phyloP scores from a whole-genome alignment of 2,113 vertebrate genomes.

The Cichladusa arquata region DNA sequence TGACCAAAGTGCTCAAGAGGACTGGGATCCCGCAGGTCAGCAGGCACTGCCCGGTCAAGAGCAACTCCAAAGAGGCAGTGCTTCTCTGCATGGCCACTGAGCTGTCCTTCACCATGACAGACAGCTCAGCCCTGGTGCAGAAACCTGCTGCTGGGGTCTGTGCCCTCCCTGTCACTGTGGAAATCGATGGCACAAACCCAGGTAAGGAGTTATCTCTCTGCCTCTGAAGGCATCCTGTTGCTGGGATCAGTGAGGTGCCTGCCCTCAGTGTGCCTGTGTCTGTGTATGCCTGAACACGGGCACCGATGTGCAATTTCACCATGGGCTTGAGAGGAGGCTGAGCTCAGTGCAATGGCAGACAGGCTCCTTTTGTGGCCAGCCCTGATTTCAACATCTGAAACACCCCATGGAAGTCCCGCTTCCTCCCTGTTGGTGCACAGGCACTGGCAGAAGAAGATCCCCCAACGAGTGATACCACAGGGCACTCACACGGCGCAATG shows the following conservation, averaged over 20 bases:
- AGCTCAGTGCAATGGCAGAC: background rate
- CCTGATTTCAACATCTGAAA: background rate
- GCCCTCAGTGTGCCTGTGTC: background rate
- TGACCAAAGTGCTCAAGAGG: constrained; percentile 75
- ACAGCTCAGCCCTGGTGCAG: constrained; percentile 46
- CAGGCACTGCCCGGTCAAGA: constrained; percentile 68
- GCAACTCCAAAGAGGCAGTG: constrained; percentile 74
- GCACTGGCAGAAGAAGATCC: background rate
- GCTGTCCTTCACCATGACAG: constrained; percentile 67
- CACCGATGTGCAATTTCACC: background rate
- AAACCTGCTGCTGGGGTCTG: constrained; percentile 37
- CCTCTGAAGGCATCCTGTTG: background rate
- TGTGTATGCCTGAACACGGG: background rate
- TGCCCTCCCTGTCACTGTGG: constrained; percentile 33
- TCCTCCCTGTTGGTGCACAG: background rate
- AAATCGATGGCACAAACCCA: constrained; percentile 73
- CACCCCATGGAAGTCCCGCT: background rate
- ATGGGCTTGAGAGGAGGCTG: background rate
- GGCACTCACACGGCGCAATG: background rate
- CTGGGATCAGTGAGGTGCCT: accelerated
- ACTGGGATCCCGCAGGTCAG: constrained; percentile 76
- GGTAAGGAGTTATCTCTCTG: constrained; percentile 10
- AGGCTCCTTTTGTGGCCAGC: background rate
- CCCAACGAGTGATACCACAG: too few species aligned
- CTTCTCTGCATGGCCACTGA: constrained; percentile 77